Evolutionary conservation across 2,888 invertebrate species (phyloP).

Genomic region (Spodoptera exigua): DNA sequence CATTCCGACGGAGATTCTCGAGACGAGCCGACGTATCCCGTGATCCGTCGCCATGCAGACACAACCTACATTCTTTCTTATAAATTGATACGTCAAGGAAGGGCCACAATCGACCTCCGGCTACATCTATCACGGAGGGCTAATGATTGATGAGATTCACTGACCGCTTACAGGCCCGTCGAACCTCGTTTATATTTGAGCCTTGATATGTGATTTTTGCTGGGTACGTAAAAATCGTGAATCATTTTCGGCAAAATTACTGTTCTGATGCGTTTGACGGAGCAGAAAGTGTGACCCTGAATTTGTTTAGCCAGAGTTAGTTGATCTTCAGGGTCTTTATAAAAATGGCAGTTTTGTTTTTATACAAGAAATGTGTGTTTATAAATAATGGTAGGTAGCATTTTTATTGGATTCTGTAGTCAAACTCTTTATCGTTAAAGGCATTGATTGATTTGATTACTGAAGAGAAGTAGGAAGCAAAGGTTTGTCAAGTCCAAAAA

Average conservation of each 20-base stretch:
- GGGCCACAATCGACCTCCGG: constrained; percentile 78
- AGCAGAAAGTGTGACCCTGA: constrained; percentile 29
- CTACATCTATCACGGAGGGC: constrained; percentile 77
- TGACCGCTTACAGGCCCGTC: constrained; percentile 69
- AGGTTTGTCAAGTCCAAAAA: no score
- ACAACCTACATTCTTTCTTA: constrained; percentile 85
- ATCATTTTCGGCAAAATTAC: constrained; percentile 39
- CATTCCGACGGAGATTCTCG: constrained; percentile 5
- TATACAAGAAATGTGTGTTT: no score
- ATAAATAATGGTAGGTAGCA: no score
- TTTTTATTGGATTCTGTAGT: no score
- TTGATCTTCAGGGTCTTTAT: constrained; percentile 16
- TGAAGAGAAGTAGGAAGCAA: no score
- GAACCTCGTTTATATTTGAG: constrained; percentile 58
- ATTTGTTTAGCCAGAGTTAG: constrained; percentile 1
- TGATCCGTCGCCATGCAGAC: constrained; percentile 70
- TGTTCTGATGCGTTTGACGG: constrained; percentile 35
- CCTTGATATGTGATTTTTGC: constrained; percentile 54
- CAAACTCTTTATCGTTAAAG: no score
- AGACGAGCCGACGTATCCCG: constrained; percentile 57
- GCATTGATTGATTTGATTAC: no score
- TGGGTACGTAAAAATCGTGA: constrained; percentile 40
- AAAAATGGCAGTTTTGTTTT: no score
- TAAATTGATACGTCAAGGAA: constrained; percentile 86
- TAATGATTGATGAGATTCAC: constrained; percentile 83